Percentiles rank a stretch among this genome's conserved stretches.
Conservation (phyloP, 2,113 vertebrate species). For the Loxodonta africana region DNA sequence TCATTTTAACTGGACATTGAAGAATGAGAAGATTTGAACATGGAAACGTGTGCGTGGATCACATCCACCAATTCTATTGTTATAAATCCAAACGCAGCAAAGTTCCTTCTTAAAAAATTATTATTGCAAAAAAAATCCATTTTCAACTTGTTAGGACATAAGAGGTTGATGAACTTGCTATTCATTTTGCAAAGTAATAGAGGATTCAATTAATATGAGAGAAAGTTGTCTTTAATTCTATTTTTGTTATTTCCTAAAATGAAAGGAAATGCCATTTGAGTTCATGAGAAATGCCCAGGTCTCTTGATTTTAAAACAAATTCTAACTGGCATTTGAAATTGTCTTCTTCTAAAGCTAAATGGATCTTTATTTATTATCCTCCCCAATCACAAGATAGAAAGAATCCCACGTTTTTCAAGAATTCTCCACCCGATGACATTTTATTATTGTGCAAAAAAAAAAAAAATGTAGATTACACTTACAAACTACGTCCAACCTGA, state of each 20-base stretch:
- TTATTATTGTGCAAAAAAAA: slow-evolving; percentile 63
- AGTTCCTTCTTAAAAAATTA: slow-evolving; percentile 58
- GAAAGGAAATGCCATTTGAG: slow-evolving; percentile 66
- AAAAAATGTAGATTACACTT: slow-evolving; percentile 61
- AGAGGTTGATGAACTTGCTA: slow-evolving; percentile 73
- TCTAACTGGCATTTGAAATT: slow-evolving; percentile 70
- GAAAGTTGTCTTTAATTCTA: slow-evolving; percentile 72
- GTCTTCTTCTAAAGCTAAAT: slow-evolving; percentile 60
- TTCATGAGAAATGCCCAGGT: slow-evolving; percentile 67
- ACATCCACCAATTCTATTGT: background rate
- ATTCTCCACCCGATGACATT: slow-evolving; percentile 67
- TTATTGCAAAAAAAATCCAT: slow-evolving; percentile 51
- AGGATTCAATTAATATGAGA: slow-evolving; percentile 68
- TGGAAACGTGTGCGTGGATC: background rate
- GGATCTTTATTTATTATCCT: slow-evolving; percentile 56
- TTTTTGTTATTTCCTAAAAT: slow-evolving; percentile 75
- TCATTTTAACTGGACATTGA: slow-evolving; percentile 41
- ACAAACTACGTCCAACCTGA: slow-evolving; percentile 58
- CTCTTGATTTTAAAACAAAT: slow-evolving; percentile 70
- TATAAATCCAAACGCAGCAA: background rate
- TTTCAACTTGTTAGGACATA: slow-evolving; percentile 64
- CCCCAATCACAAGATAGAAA: slow-evolving; percentile 25
- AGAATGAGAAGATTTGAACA: slow-evolving; percentile 5
- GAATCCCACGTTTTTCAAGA: slow-evolving; percentile 43
- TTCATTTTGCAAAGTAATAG: slow-evolving; percentile 60